phyloP scores from a whole-genome alignment of 2,888 invertebrate genomes.

The Leucophenga montana region DNA sequence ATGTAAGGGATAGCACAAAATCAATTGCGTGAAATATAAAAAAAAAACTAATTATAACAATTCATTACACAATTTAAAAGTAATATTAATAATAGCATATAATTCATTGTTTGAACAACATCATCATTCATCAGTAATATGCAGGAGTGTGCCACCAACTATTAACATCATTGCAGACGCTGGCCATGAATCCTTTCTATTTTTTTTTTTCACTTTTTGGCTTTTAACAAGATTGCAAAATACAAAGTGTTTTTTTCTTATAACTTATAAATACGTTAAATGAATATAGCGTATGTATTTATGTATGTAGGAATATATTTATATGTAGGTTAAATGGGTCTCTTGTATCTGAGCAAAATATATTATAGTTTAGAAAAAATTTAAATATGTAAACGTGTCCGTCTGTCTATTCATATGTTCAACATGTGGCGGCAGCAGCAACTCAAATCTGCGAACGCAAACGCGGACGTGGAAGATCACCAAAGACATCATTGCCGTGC shows the following conservation, averaged over 20 bases:
- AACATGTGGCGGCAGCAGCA: background rate
- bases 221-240: background rate
- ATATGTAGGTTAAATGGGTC: background rate
- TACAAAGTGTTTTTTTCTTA: background rate
- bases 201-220: too few species aligned
- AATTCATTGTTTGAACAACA: too few species aligned
- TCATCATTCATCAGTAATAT: too few species aligned
- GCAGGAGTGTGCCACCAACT: too few species aligned
- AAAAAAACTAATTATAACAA: too few species aligned
- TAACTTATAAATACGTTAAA: background rate
- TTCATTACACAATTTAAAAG: too few species aligned
- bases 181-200: too few species aligned
- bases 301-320: too few species aligned
- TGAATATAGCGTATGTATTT: background rate
- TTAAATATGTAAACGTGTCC: constrained; percentile 7
- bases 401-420: constrained; percentile 19
- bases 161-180: too few species aligned
- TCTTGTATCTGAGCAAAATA: constrained; percentile 59
- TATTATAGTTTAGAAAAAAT: constrained; percentile 55
- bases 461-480: constrained; percentile 89
- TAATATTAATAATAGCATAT: too few species aligned
- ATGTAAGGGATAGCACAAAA: too few species aligned
- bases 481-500: constrained; percentile 89
- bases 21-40: too few species aligned
- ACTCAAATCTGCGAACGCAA: constrained; percentile 86